Base-by-base conservation (phyloP, 2,797 vertebrate genomes). In the Caiman crocodilus region DNA sequence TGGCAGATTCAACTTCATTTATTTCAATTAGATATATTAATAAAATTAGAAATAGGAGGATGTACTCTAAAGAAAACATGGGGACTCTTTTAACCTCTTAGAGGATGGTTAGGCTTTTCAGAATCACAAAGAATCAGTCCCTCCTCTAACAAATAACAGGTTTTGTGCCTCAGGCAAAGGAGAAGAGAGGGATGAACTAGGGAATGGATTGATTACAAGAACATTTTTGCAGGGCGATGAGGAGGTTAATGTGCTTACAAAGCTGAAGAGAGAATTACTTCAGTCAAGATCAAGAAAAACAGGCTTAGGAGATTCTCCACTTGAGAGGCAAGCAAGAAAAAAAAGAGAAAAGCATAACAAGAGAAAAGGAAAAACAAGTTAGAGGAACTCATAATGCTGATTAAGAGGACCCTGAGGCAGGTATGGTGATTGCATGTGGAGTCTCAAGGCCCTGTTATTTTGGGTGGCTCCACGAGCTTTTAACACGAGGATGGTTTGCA, bases 371-470 rank as follows among this genome's bases (percentile, higher is more conserved):
- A 5, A 1, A 4, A 3, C 42, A 79, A 92, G 73, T 56, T 5
- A 17, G 26, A 83, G 35, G 26, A 85, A 4, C 0, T 63, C 13
- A 0, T 2, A 90, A 15, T 59, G 6, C 0, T 67, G 6, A 59
- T 55, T 7, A 71, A 23, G 64, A n/a, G 12, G 16, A n/a, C n/a
- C 28, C 28, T 28, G 42, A 50, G 64, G 28, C 6, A 58, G n/a
- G 18, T 12, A n/a, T 76, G 23, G 58, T 57, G 55, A 18, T 76
- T 59, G 58, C 17, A 32, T 15, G 4, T n/a, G 30, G 56, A 28
- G 74, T 65, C 64, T 65, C 28, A 65, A 10, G 42, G 42, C 42
- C 42, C 42, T 50, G 42, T 50, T 10, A 50, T 50, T 50, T 50
- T 50, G 42, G 42, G 42, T 50, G 42, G 42, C 42, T 50, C 42